These are phyloP conservation scores for Cataglyphis albicans DNA, from an alignment of 2,888 invertebrate species.

Conservation along the genomic window DNA sequence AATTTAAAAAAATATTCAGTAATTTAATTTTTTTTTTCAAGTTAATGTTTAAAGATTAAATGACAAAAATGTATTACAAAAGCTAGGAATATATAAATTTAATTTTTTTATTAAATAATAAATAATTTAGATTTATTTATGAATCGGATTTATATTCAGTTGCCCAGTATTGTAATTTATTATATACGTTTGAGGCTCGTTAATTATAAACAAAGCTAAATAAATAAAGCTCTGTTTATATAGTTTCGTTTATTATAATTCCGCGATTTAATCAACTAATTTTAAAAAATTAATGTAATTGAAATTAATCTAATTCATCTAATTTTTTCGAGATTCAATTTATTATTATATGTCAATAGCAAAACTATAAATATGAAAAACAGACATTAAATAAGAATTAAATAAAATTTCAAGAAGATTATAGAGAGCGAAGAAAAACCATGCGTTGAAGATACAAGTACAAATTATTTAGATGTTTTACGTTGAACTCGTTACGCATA, in stretches of 20 bases:
- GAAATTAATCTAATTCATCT: background rate
- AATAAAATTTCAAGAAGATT: conserved; percentile 8
- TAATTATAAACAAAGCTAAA: conserved; percentile 42
- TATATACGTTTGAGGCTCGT: conserved; percentile 63
- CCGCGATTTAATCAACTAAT: background rate
- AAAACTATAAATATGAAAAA: background rate
- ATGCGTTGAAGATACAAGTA: background rate
- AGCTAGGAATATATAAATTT: background rate
- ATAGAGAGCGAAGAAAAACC: background rate
- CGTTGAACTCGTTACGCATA: background rate
- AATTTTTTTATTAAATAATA: background rate
- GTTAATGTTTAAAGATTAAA: background rate
- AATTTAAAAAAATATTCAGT: background rate
- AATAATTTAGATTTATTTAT: no score
- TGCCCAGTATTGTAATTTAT: conserved; percentile 49
- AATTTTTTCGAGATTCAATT: background rate
- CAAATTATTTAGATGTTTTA: conserved; percentile 15
- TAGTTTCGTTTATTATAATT: background rate
- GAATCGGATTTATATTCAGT: conserved; percentile 6
- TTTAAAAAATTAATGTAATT: background rate
- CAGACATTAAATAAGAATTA: conserved; percentile 16
- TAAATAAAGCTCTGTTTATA: background rate
- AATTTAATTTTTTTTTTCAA: background rate
- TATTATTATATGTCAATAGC: background rate
- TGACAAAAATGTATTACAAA: background rate